Evolutionary conservation across 2,888 invertebrate genomes (phyloP).

Genomic region (Cyclophora punctaria): DNA sequence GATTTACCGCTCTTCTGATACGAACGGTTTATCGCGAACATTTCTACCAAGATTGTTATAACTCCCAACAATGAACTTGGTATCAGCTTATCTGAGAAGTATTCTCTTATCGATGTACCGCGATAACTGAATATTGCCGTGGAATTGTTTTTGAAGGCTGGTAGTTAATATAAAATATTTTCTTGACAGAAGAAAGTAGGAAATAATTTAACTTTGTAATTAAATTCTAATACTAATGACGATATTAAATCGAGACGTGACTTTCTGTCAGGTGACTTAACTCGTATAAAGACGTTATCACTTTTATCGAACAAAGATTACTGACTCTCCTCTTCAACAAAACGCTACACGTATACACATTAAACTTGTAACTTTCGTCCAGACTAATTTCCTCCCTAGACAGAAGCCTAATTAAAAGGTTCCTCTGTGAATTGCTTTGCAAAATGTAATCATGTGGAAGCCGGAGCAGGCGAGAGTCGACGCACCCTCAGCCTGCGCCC

Average conservation of each 20-base stretch:
- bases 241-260: no score
- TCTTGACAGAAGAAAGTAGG: no score
- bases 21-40: slow-evolving; percentile 14
- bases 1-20: slow-evolving; percentile 7
- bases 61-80: slow-evolving; percentile 20
- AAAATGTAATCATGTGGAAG: slow-evolving; percentile 12
- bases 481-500: slow-evolving; percentile 24
- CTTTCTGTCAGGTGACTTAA: no score
- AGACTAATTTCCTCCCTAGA: slow-evolving; percentile 8
- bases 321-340: no score
- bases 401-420: slow-evolving; percentile 2
- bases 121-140: slow-evolving; percentile 17
- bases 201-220: no score
- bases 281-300: no score
- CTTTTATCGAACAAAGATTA: no score
- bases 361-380: background rate
- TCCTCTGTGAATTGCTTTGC: background rate
- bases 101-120: slow-evolving; percentile 23
- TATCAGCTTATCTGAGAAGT: slow-evolving; percentile 26
- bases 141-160: no score
- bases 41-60: slow-evolving; percentile 17
- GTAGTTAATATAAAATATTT: no score
- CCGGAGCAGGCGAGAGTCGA: slow-evolving; percentile 22
- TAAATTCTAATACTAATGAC: no score
- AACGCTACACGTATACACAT: no score